Evolutionary conservation across 2,113 vertebrate species (phyloP).

Genomic region (Anguilla rostrata): DNA sequence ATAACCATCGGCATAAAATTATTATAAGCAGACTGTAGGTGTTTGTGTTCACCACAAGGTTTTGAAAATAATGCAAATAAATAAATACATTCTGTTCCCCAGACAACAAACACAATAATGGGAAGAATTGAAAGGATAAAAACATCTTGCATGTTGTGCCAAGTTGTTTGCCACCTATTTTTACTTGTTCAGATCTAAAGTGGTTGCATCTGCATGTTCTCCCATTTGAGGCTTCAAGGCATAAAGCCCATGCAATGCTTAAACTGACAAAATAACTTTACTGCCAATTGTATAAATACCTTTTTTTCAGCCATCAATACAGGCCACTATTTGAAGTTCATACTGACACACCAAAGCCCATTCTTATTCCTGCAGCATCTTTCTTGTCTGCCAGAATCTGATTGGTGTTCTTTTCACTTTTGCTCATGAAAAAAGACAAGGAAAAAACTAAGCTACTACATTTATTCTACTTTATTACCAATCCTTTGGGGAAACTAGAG

Average conservation of each 20-base stretch:
- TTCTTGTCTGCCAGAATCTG: slow-evolving; percentile 36
- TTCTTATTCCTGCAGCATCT: slow-evolving; percentile 19
- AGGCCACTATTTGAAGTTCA: slow-evolving; percentile 53
- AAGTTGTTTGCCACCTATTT: slow-evolving; percentile 49
- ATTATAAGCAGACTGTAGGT: slow-evolving; percentile 50
- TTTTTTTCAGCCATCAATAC: slow-evolving; percentile 4
- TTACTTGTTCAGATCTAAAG: slow-evolving; percentile 46
- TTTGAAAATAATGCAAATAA: slow-evolving; percentile 38
- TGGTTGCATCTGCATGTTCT: slow-evolving; percentile 47
- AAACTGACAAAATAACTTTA: slow-evolving; percentile 41
- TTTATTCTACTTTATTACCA: slow-evolving; percentile 76
- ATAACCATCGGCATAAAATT: slow-evolving; percentile 45
- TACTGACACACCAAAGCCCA: slow-evolving; percentile 53
- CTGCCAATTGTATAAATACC: slow-evolving; percentile 1
- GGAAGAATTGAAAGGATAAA: slow-evolving; percentile 45
- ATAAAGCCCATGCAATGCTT: slow-evolving; percentile 27
- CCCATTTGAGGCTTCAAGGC: slow-evolving; percentile 35
- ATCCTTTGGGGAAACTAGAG: slow-evolving; percentile 62
- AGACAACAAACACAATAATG: slow-evolving; percentile 60
- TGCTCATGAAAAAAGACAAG: slow-evolving; percentile 52
- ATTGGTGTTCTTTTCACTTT: slow-evolving; percentile 61
- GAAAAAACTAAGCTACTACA: slow-evolving; percentile 64
- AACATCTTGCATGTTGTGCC: slow-evolving; percentile 50
- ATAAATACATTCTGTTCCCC: slow-evolving; percentile 48
- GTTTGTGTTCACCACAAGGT: slow-evolving; percentile 47